Conservation (phyloP, 2,113 vertebrate species). For the Panurus biarmicus region DNA sequence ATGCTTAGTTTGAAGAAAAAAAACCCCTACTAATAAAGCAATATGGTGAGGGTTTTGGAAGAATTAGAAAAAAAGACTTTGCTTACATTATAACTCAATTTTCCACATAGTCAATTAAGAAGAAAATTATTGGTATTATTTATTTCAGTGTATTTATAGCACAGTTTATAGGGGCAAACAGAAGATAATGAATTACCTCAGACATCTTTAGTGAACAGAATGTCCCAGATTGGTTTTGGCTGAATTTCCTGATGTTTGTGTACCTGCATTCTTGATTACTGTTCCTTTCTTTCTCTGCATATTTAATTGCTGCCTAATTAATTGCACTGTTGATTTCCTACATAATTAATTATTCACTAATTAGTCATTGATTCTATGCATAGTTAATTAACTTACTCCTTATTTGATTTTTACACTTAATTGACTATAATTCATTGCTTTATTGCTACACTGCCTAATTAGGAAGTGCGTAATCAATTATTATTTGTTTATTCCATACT, state of each 20-base stretch:
- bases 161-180: not conserved
- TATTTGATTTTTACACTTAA: conserved; percentile 55
- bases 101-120: not conserved
- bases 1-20: not conserved
- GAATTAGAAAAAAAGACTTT: not conserved
- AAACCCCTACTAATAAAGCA: not conserved
- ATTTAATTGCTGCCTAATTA: conserved; percentile 58
- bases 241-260: conserved; percentile 8
- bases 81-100: not conserved
- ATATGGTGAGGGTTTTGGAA: not conserved
- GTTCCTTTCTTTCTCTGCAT: conserved; percentile 31
- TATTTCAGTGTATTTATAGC: not conserved
- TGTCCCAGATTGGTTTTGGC: conserved; percentile 2
- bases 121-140: not conserved
- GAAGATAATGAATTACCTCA: not conserved
- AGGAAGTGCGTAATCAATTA: conserved; percentile 30
- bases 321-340: conserved; percentile 48
- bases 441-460: conserved; percentile 31
- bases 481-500: not conserved
- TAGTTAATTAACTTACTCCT: conserved; percentile 44
- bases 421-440: conserved; percentile 41
- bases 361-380: conserved; percentile 44
- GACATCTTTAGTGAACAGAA: not conserved
- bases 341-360: conserved; percentile 55
- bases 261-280: conserved; percentile 49